A percentile compares a stretch with the other conserved stretches of the same genome.
Evolutionary conservation across 2,113 vertebrate species (phyloP).

Genomic region (Ia io): DNA sequence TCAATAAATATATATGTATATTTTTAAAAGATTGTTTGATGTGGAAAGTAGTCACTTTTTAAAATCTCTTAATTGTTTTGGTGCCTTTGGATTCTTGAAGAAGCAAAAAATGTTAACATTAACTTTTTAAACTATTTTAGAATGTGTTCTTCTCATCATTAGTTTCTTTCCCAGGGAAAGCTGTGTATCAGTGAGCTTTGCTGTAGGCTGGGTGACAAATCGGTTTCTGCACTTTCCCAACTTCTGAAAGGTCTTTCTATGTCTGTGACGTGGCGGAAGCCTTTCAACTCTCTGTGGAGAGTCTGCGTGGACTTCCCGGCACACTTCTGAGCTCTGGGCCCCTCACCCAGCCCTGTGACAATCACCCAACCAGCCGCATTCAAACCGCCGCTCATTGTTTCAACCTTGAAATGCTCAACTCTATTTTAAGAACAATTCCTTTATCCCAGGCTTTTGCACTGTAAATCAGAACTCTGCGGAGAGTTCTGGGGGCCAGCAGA

Average conservation of each 20-base stretch:
- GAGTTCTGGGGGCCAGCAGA: background rate
- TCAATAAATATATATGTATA: too few relatives aligned
- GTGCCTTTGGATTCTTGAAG: background rate
- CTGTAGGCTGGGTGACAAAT: background rate
- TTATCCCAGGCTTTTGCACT: background rate
- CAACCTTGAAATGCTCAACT: background rate
- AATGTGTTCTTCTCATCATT: background rate
- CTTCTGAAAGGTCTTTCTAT: background rate
- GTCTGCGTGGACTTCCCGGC: background rate
- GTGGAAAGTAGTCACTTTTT: background rate
- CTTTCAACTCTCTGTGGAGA: background rate
- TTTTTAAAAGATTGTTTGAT: background rate
- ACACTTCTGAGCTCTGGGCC: background rate
- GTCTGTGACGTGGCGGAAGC: background rate
- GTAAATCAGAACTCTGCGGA: background rate
- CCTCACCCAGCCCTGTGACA: background rate
- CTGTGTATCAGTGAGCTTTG: background rate
- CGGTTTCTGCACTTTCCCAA: background rate
- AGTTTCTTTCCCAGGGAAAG: background rate
- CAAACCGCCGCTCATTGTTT: background rate
- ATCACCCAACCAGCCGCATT: background rate
- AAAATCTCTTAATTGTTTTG: background rate
- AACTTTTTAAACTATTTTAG: background rate
- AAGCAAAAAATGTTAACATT: background rate
- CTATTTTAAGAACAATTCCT: background rate